A percentile compares a stretch with the other conserved stretches of the same genome.
These are phyloP conservation scores for Augochlorella aurata DNA, from an alignment of 2,888 invertebrate species.

Conservation along the genomic window DNA sequence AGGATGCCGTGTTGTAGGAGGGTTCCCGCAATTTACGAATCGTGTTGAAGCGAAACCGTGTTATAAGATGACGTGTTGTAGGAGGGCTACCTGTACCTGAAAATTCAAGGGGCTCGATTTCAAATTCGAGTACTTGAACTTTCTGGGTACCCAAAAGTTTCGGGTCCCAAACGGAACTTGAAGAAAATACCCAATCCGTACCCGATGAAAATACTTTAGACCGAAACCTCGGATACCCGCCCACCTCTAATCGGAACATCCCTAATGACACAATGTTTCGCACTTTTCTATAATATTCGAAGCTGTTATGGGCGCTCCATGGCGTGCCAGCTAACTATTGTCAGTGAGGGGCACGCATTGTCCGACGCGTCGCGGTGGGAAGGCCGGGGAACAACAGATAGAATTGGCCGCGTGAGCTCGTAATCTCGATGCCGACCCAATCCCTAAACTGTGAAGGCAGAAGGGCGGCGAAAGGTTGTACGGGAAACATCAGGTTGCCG, in stretches of 20 bases:
- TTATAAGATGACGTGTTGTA: no score
- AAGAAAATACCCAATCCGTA: no score
- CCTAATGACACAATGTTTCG: neutral
- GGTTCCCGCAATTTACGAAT: no score
- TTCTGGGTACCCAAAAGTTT: no score
- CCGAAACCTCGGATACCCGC: no score
- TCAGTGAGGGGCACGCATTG: constrained; percentile 20
- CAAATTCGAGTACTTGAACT: no score
- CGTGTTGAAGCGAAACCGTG: no score
- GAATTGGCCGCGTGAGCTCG: constrained; percentile 35
- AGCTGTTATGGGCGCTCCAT: constrained; percentile 12
- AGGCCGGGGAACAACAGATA: neutral
- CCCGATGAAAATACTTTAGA: no score
- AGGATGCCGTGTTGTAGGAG: no score
- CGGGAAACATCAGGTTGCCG: neutral
- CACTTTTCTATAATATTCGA: constrained; percentile 25
- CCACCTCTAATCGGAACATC: neutral
- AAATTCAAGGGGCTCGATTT: no score
- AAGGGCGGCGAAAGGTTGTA: constrained; percentile 22
- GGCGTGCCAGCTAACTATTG: constrained; percentile 10
- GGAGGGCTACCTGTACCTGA: no score
- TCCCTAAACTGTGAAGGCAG: constrained; percentile 45
- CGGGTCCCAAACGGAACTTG: no score
- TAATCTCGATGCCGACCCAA: constrained; percentile 63
- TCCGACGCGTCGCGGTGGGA: neutral